A percentile compares a stretch with the other conserved stretches of the same genome.
Evolutionary conservation across 2,113 vertebrate genomes (phyloP).

Genomic region (Channa maculata): DNA sequence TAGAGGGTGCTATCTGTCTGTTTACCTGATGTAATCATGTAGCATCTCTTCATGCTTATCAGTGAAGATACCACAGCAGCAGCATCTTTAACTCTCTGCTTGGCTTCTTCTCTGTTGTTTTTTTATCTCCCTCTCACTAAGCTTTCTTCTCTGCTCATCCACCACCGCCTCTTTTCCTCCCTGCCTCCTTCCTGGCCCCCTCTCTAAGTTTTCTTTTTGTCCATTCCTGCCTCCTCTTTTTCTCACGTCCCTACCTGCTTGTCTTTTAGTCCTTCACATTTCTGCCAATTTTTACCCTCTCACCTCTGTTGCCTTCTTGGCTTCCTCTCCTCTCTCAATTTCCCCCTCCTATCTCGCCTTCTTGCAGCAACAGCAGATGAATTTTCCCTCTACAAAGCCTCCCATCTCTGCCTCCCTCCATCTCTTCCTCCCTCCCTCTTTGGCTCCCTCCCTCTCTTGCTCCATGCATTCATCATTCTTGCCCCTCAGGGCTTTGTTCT

Average conservation of each 20-base stretch:
- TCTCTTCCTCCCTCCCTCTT: slow-evolving; percentile 47
- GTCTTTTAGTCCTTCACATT: slow-evolving; percentile 21
- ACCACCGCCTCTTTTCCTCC: slow-evolving; percentile 22
- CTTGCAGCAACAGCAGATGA: slow-evolving; percentile 68
- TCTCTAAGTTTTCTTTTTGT: slow-evolving; percentile 21
- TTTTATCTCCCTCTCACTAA: slow-evolving; percentile 36
- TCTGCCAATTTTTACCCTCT: slow-evolving; percentile 49
- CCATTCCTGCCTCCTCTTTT: slow-evolving; percentile 30
- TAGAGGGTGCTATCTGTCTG: slow-evolving; percentile 72
- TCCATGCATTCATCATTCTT: slow-evolving; percentile 70
- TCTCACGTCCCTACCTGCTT: slow-evolving; percentile 10
- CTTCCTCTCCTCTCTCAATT: slow-evolving; percentile 34
- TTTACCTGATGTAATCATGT: slow-evolving; percentile 42
- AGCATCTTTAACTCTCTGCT: slow-evolving; percentile 46
- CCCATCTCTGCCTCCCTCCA: slow-evolving; percentile 50
- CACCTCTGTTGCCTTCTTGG: slow-evolving; percentile 19
- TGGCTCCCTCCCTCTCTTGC: slow-evolving; percentile 45
- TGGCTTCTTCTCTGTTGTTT: slow-evolving; percentile 47
- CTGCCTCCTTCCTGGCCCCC: slow-evolving; percentile 14
- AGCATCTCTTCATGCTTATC: slow-evolving; percentile 52
- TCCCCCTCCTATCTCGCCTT: slow-evolving; percentile 36
- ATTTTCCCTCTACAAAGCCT: slow-evolving; percentile 60
- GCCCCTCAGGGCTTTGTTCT: slow-evolving; percentile 79
- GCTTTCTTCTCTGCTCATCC: slow-evolving; percentile 31
- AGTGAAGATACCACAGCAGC: slow-evolving; percentile 47